Base-by-base conservation (phyloP, 2,797 vertebrate genomes). In the Alectoris magna region DNA sequence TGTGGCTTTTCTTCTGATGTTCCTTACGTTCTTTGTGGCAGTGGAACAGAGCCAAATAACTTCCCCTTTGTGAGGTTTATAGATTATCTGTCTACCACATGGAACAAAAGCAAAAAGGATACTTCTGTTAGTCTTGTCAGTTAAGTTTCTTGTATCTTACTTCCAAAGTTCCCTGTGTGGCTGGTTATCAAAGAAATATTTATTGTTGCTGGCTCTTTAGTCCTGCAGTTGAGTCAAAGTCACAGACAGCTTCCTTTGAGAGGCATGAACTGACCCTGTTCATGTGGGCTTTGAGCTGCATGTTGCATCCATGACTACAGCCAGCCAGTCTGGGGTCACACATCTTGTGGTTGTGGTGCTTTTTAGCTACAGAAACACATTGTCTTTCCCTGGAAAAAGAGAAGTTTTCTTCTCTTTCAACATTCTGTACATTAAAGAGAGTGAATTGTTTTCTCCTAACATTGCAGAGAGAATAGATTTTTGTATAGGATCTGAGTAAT, bases 1-100 rank as follows among this genome's bases (percentile, higher is more conserved):
- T 15, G 72, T 81, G 73, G 36, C 80, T 72, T 27, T 80, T 92
- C 62, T 93, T 90, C 72, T 91, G 69, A 93, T 29, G 22, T 68
- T 88, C 88, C 48, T 34, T 81, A n/a, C 4, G 29, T 59, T 84
- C 73, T 91, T 71, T 64, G 48, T 78, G 73, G 29, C 69, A 62
- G 6, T 77, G 63, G 44, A 93, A 51, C 38, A 88, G 49, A 84
- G 69, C 78, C 71, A 63, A 55, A 36, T n/a, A 53, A 23, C 67
- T 90, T 74, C 21, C 31, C 43, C n/a, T 74, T 56, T 66, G 39
- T 79, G 49, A 60, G 38, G 39, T 82, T 62, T 80, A 51, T 81
- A 66, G 48, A 55, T 62, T 77, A 48, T 92, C 19, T 82, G 9
- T 82, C 62, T 87, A 17, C 56, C 0, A 0, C 60, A 16, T 11